A percentile compares a stretch with the other conserved stretches of the same genome.
Conservation (phyloP, 2,113 vertebrate species). For the Stigmatopora argus region DNA sequence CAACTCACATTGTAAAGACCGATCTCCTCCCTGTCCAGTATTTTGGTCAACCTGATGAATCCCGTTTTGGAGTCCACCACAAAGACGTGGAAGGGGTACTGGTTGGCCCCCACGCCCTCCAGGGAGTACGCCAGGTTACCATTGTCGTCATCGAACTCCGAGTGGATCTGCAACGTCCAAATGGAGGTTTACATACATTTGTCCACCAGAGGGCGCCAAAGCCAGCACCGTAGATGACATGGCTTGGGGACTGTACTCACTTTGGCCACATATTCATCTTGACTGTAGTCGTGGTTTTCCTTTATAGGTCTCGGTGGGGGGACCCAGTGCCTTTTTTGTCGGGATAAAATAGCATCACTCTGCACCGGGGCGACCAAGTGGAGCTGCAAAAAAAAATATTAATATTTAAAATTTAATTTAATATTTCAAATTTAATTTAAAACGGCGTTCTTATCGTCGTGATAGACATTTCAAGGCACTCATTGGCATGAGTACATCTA, state of each 20-base stretch:
- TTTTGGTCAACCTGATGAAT: conserved; percentile 73
- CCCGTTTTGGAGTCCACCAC: conserved; percentile 74
- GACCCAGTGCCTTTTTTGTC: conserved; percentile 81
- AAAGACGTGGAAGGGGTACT: conserved; percentile 77
- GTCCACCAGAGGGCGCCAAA: neutral
- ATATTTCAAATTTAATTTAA: too few relatives aligned
- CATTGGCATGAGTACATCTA: too few relatives aligned
- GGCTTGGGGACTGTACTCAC: conserved; percentile 63
- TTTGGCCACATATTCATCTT: conserved; percentile 67
- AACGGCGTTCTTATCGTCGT: too few relatives aligned
- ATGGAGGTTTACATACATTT: neutral
- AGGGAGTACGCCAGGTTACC: conserved; percentile 72
- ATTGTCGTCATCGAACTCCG: conserved; percentile 62
- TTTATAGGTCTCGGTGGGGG: conserved; percentile 68
- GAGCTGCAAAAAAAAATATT: neutral
- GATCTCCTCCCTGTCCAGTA: conserved; percentile 77
- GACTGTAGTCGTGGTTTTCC: conserved; percentile 76
- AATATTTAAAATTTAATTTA: too few relatives aligned
- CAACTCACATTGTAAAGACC: conserved; percentile 59
- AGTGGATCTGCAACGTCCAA: conserved; percentile 77
- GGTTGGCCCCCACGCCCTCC: conserved; percentile 74
- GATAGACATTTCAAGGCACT: too few relatives aligned
- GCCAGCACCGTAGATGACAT: neutral
- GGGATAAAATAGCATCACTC: conserved; percentile 13
- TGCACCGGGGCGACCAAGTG: conserved; percentile 18